A percentile compares a stretch with the other conserved stretches of the same genome.
Evolutionary conservation across 2,888 invertebrate genomes (phyloP).

Genomic region (Hermaeophaga mercurialis): DNA sequence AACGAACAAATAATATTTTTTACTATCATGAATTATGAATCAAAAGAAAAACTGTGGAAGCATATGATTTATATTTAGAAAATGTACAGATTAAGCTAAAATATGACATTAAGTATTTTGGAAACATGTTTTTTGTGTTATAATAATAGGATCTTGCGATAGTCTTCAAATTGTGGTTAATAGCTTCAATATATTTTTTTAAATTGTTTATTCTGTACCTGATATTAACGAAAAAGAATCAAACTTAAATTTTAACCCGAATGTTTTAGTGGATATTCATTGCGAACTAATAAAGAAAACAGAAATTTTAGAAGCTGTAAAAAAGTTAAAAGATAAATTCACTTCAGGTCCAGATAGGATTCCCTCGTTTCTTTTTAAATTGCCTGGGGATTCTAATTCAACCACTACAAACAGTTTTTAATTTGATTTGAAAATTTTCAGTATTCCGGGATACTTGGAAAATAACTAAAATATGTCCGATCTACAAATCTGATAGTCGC

Average conservation of each 20-base stretch:
- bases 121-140: constrained; percentile 1
- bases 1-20: background rate
- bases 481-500: constrained; percentile 8
- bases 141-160: background rate
- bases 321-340: constrained; percentile 12
- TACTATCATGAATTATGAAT: background rate
- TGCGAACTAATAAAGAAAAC: constrained; percentile 3
- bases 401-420: no score
- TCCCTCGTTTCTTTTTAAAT: constrained; percentile 16
- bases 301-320: no score
- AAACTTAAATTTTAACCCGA: background rate
- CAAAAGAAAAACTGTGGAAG: background rate
- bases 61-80: no score
- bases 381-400: background rate
- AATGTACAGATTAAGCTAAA: constrained; percentile 1
- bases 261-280: background rate
- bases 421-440: constrained; percentile 11
- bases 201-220: background rate
- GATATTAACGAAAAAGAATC: background rate
- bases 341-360: constrained; percentile 12
- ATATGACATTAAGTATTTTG: constrained; percentile 8
- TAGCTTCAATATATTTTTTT: no score
- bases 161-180: constrained; percentile 9
- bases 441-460: constrained; percentile 11
- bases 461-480: constrained; percentile 6